Percentiles rank a stretch among this genome's conserved stretches.
phyloP scores from a whole-genome alignment of 2,888 invertebrate species.

The Pandemis corylana region DNA sequence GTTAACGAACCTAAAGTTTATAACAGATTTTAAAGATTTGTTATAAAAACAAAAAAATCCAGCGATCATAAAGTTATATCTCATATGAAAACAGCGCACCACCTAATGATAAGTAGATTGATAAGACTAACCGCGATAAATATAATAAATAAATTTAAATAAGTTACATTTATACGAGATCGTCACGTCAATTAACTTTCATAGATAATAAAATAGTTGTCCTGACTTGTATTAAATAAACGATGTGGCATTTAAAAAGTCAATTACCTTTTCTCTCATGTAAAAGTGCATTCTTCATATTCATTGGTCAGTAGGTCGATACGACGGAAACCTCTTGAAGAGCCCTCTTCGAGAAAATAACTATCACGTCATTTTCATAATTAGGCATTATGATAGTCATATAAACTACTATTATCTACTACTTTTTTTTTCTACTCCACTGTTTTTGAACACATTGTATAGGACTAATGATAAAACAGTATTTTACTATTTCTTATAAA shows the following conservation, averaged over 20 bases:
- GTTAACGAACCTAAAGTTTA: slow-evolving; percentile 10
- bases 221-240: neutral
- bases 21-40: slow-evolving; percentile 17
- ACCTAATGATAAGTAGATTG: neutral
- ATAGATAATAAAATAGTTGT: neutral
- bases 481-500: neutral
- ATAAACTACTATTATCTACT: too few relatives aligned
- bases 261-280: too few relatives aligned
- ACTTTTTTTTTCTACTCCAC: too few relatives aligned
- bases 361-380: too few relatives aligned
- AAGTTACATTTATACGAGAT: neutral
- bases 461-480: neutral
- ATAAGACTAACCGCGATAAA: neutral
- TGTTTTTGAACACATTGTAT: too few relatives aligned
- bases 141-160: neutral
- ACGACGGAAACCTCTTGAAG: too few relatives aligned
- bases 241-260: too few relatives aligned
- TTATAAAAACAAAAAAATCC: neutral
- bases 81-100: neutral
- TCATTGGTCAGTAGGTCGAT: too few relatives aligned
- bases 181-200: neutral
- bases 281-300: too few relatives aligned
- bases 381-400: too few relatives aligned
- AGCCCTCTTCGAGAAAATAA: too few relatives aligned
- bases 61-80: slow-evolving; percentile 5